These are phyloP conservation scores for Nothoprocta pentlandii DNA, from an alignment of 2,113 vertebrate genomes.

Conservation along the genomic window DNA sequence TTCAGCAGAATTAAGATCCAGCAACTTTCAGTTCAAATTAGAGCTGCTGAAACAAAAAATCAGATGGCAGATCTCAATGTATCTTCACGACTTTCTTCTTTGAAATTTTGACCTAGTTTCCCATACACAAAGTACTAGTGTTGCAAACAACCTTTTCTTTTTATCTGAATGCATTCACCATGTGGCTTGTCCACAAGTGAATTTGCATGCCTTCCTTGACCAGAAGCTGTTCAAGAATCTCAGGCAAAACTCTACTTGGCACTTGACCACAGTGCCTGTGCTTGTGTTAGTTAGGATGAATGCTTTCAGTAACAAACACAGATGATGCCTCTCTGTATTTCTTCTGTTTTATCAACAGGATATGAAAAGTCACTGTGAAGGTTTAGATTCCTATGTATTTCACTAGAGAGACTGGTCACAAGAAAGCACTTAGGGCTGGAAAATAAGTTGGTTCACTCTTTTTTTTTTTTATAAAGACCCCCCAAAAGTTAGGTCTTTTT, in stretches of 20 bases:
- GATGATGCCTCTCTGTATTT: background rate
- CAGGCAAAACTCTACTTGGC: background rate
- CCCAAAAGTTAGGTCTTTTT: background rate
- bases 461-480: background rate
- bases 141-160: background rate
- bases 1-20: background rate
- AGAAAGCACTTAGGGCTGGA: background rate
- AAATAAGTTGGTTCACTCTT: background rate
- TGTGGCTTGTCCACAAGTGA: background rate
- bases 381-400: conserved; percentile 6
- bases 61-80: background rate
- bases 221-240: background rate
- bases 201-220: background rate
- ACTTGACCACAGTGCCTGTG: background rate
- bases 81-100: background rate
- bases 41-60: background rate
- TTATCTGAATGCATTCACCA: background rate
- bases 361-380: background rate
- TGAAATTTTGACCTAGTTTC: conserved; percentile 9
- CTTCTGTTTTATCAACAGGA: background rate
- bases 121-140: background rate
- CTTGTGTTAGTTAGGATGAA: background rate
- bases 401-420: background rate
- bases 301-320: background rate
- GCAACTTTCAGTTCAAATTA: background rate